Base-by-base conservation (phyloP, 2,113 vertebrate genomes). In the Atherinomorus stipes region DNA sequence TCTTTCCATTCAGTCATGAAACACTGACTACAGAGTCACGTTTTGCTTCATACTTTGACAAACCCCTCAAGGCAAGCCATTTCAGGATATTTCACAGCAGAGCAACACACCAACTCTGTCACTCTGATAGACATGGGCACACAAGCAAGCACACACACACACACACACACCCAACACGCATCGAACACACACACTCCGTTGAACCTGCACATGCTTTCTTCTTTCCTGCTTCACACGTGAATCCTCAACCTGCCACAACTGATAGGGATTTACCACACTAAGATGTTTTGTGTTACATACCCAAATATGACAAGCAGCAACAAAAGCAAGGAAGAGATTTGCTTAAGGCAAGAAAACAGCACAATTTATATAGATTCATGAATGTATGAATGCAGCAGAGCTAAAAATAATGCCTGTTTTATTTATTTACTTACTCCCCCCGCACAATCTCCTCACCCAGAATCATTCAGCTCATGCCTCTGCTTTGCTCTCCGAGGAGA, bases 51-150 rank as follows among this genome's bases (percentile, higher is more conserved):
- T 85, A 80, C 84, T 86, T 83, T 80, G 79, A 61, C 80, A 77
- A 90, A 80, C 78, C 86, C 89, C 88, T 45, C 50, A 84, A 91
- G 89, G 87, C 84, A 3, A 89, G 88, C 84, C 87, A 85, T 88
- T 85, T 84, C 86, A 78, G 86, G 85, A 87, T 84, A 88, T 85
- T 90, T 88, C 87, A 88, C 85, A 85, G 80, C 68, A 53, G 51
- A 79, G 69, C 82, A 80, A 71, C 87, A 71, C 86, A 78, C 85
- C 52, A 40, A 75, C 80, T 81, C 77, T 84, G 74, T 89, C 89
- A 86, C 78, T 87, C 79, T 77, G 71, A 23, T 45, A 68, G 68
- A 89, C 21, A 50, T 66, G 45, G 25, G 31, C 67, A 38, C 63
- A 70, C 56, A n/a, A 61, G 51, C 66, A 44, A 28, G 34, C 42